Base-by-base conservation (phyloP, 2,888 invertebrate species). In the Harpalus rufipes region DNA sequence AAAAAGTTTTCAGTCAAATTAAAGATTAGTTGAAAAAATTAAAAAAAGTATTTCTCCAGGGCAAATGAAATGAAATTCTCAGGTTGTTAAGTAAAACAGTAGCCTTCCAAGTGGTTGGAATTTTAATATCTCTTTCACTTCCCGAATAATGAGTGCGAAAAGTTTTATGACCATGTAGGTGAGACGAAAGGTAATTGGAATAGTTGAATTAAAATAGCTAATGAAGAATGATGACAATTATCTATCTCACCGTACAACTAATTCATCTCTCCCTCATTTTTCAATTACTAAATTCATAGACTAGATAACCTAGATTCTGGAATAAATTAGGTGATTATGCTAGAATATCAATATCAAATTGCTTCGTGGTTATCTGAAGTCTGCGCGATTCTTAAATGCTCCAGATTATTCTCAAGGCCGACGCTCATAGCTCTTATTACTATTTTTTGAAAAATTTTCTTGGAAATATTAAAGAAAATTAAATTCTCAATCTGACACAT, bases 61-160 rank as follows among this genome's bases (percentile, higher is more conserved):
- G 25, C 25, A 63, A 63, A 63, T 21, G 63, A 12, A 63, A 61
- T 61, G 18, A 61, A 61, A 61, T 61, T 61, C 21, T 21, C 10
- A 8, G 18, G 18, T 61, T 61, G 18, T 61, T 61, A 61, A 61
- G 21, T 63, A 63, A 63, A 63, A 63, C 18, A 63, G 63, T 16
- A 59, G 63, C 18, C 18, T 21, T 63, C 25, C 18, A 63, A 25
- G 63, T 25, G 59, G 63, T 63, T 10, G 21, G 63, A 63, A 63
- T 63, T 63, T 63, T 63, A 63, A 63, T 63, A 63, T 18, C 63
- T 63, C 63, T 63, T 63, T 59, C 16, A 59, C 59, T 59, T 12
- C 21, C 18, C 3, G 21, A 63, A 18, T 63, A 63, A 63, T 25
- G 21, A 21, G 18, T 10, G 25, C 18, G 12, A 10, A 21, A 18